Conservation (phyloP, 2,113 vertebrate species). For the Pristiophorus japonicus region DNA sequence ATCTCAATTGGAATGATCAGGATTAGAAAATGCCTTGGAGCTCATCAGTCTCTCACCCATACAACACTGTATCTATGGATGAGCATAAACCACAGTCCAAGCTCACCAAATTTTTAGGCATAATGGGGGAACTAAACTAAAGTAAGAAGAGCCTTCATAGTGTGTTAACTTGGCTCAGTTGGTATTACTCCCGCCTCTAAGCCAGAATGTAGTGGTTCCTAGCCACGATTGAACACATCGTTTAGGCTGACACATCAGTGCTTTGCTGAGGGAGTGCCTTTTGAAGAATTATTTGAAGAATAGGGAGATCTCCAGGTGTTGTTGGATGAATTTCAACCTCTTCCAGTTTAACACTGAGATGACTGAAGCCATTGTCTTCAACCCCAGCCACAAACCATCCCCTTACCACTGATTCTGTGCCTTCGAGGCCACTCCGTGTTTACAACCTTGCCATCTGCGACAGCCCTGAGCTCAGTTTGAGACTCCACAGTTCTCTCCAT, state of each 20-base stretch:
- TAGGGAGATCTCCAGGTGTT: background rate
- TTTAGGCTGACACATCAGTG: too few species aligned
- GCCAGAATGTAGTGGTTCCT: too few species aligned
- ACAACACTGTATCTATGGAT: background rate
- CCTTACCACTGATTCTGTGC: background rate
- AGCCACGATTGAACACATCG: too few species aligned
- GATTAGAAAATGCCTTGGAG: background rate
- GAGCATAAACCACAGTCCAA: background rate
- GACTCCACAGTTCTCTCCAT: background rate
- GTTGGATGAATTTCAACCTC: background rate
- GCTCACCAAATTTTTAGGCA: background rate
- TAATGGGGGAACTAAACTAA: background rate
- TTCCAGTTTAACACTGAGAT: background rate
- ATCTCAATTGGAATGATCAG: background rate
- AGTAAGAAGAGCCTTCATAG: too few species aligned
- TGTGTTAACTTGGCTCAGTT: too few species aligned
- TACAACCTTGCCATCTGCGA: background rate
- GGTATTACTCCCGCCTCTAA: too few species aligned
- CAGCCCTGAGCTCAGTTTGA: background rate
- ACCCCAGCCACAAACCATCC: background rate
- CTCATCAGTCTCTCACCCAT: background rate
- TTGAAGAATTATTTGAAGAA: too few species aligned
- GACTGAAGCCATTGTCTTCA: background rate
- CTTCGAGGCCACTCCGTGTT: background rate
- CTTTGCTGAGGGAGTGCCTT: too few species aligned